Percentiles rank a stretch among this genome's conserved stretches.
These are phyloP conservation scores for Ceriagrion tenellum DNA, from an alignment of 2,888 invertebrate species.

Conservation along the genomic window DNA sequence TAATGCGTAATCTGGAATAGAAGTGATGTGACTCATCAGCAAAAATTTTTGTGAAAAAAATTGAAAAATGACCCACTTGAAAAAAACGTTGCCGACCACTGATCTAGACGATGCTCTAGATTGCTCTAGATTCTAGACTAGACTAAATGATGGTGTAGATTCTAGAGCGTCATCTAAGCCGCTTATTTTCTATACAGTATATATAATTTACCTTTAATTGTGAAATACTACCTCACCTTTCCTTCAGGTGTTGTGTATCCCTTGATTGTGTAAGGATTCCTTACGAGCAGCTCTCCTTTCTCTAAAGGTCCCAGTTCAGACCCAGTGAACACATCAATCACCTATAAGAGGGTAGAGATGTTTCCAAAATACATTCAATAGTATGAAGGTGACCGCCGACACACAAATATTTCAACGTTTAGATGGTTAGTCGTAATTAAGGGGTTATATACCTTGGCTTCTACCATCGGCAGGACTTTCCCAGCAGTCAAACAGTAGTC, in stretches of 20 bases:
- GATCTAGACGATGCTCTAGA: too few species aligned
- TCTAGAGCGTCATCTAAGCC: too few species aligned
- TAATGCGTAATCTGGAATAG: too few species aligned
- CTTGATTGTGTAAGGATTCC: constrained; percentile 37
- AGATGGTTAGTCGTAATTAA: background rate
- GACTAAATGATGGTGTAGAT: too few species aligned
- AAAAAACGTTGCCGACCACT: too few species aligned
- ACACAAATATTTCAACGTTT: background rate
- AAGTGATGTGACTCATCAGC: too few species aligned
- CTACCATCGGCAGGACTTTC: constrained; percentile 31
- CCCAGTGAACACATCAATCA: constrained; percentile 17
- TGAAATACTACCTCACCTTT: background rate
- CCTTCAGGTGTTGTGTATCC: constrained; percentile 31
- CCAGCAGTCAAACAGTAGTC: constrained; percentile 48
- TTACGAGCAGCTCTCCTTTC: constrained; percentile 51
- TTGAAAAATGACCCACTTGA: too few species aligned
- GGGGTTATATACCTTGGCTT: constrained; percentile 2
- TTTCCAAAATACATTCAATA: background rate
- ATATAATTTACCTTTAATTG: too few species aligned
- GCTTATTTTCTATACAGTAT: too few species aligned
- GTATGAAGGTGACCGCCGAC: background rate
- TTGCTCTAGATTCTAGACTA: too few species aligned
- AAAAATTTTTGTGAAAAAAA: too few species aligned
- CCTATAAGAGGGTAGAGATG: background rate
- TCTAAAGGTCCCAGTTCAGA: constrained; percentile 43